Evolutionary conservation across 2,113 vertebrate genomes (phyloP), one percentile per base, ranked within the genome.

Genomic region (Periophthalmus modestus): DNA sequence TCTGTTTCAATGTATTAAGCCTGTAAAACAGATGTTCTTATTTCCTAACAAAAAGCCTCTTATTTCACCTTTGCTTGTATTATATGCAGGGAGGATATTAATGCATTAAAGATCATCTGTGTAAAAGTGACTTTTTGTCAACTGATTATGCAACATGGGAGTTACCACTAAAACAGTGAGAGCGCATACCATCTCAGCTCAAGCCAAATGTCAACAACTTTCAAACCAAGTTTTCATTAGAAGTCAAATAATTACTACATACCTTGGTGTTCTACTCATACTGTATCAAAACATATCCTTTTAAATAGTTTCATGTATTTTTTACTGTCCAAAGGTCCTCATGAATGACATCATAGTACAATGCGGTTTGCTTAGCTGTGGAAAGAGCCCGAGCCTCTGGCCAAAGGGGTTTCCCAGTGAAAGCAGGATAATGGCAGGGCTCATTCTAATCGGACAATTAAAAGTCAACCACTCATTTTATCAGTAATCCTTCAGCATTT

Each of bases 361-460:
- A 54, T 63, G 62, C 19, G 66, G 65, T 69, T 66, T 69, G 36
- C 72, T 69, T 57, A 28, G 66, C 47, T 54, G 62, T 47, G 50
- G 69, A 75, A 0, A 58, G 74, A 73, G 52, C 28, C 65, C 52
- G 73, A 71, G 71, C 13, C 3, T 11, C 34, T 71, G 52, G 59
- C 59, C 59, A 72, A 69, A 75, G 72, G 74, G 70, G 70, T 74
- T 77, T 85, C 73, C 76, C 71, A 66, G 33, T 54, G 33, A 66
- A 48, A 67, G 19, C 47, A 36, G 50, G 48, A 7, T 18, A 69
- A 39, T 5, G 36, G 46, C 68, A 76, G 68, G 19, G 39, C 16
- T 18, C 23, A 61, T 23, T 19, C 48, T 69, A 67, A 72, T 72
- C 43, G 2, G 43, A 69, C 24, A 65, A 66, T 47, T 72, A 16